A percentile compares a stretch with the other conserved stretches of the same genome.
Evolutionary conservation across 1,140 invertebrate genomes (phyloP).

Genomic region (Telenomus remus): DNA sequence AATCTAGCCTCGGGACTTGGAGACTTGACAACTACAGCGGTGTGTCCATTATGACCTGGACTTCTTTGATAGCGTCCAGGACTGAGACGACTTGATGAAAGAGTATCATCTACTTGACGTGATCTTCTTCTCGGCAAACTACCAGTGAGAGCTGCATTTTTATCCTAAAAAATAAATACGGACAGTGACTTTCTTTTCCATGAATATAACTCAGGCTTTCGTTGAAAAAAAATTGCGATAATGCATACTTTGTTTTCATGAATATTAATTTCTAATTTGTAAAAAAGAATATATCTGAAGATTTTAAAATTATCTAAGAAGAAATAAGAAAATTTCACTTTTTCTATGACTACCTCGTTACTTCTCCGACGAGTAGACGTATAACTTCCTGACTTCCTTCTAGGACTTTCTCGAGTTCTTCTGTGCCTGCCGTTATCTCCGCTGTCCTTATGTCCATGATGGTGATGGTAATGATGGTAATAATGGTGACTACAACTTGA

Average conservation of each 20-base stretch:
- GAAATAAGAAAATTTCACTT: too few relatives aligned
- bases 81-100: constrained; percentile 65
- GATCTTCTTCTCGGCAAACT: constrained; percentile 81
- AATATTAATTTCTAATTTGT: too few relatives aligned
- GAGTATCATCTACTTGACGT: constrained; percentile 76
- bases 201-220: neutral
- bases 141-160: constrained; percentile 79
- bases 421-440: constrained; percentile 76
- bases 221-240: constrained; percentile 3
- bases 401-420: constrained; percentile 80
- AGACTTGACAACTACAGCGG: constrained; percentile 68
- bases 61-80: constrained; percentile 68
- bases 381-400: constrained; percentile 78
- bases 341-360: constrained; percentile 73
- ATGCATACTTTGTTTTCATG: too few relatives aligned
- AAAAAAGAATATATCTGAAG: too few relatives aligned
- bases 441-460: constrained; percentile 64
- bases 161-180: constrained; percentile 64
- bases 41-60: constrained; percentile 67
- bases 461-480: constrained; percentile 70
- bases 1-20: constrained; percentile 76
- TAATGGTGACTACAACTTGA: constrained; percentile 78
- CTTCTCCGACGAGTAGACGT: constrained; percentile 67
- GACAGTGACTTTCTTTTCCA: too few relatives aligned
- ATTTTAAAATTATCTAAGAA: too few relatives aligned